Evolutionary conservation across 2,888 invertebrate species (phyloP), one percentile per base, ranked within the genome.

Genomic region (Taenaris catops): DNA sequence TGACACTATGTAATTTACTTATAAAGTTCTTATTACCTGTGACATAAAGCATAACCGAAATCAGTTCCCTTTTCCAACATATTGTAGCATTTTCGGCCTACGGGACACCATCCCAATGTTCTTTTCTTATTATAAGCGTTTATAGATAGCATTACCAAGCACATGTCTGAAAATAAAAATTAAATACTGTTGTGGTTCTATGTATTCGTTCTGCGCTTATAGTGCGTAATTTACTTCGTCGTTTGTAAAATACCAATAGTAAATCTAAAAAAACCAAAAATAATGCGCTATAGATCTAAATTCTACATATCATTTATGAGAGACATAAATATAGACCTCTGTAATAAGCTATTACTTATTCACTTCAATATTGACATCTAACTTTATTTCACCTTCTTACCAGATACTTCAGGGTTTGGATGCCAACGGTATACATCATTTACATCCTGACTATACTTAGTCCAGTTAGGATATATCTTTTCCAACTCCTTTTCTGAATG

Each of bases 1-100:
- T n/a, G n/a, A n/a, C n/a, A n/a, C n/a, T n/a, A n/a, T n/a, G n/a
- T n/a, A n/a, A n/a, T n/a, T n/a, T n/a, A n/a, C n/a, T n/a, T n/a
- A n/a, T n/a, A n/a, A n/a, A n/a, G n/a, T n/a, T n/a, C n/a, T n/a
- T n/a, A n/a, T n/a, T 38, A 71, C 75, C 73, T 69, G 44, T 70
- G 71, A 5, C 61, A 43, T 1, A 73, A 36, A 2, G 55, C 58
- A 25, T 72, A 73, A n/a, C 73, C 74, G 20, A 53, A 63, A 21
- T 64, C 47, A 0, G 54, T 53, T 1, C 72, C 70, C 1, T 48
- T 46, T 0, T 42, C 6, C 3, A 73, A 7, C 8, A 55, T 46
- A 1, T 46, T 11, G 6, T 46, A 33, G 29, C 73, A 74, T 1
- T 24, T 12, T 1, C 26, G 6, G 0, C 47, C 31, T 1, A 63